Percentiles rank a stretch among this genome's conserved stretches.
Evolutionary conservation across 2,888 invertebrate genomes (phyloP).

Genomic region (Bellardia bayeri): DNA sequence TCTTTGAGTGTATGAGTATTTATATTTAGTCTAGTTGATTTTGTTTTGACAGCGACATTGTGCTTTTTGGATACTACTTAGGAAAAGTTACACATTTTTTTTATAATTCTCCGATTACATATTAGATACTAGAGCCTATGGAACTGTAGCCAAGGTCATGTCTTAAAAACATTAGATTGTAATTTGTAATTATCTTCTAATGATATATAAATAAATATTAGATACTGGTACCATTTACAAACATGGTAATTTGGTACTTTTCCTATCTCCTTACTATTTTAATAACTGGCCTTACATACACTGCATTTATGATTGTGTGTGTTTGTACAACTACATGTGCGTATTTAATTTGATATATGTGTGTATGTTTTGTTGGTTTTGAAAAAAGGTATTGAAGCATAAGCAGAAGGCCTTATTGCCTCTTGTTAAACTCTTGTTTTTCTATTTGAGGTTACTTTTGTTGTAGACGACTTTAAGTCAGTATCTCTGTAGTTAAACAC

Average conservation of each 20-base stretch:
- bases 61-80: too few species aligned
- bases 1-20: too few species aligned
- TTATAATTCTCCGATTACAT: too few species aligned
- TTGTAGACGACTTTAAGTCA: conserved; percentile 33
- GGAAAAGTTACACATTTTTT: too few species aligned
- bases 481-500: neutral
- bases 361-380: conserved; percentile 41
- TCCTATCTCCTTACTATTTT: neutral
- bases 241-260: conserved; percentile 1
- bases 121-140: too few species aligned
- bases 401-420: conserved; percentile 70
- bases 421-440: conserved; percentile 71
- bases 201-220: neutral
- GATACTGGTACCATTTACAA: neutral
- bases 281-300: neutral
- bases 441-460: conserved; percentile 70
- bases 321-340: neutral
- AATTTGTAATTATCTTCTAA: too few species aligned
- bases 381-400: conserved; percentile 70
- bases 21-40: too few species aligned
- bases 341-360: conserved; percentile 1
- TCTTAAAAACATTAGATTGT: too few species aligned
- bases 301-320: conserved; percentile 9
- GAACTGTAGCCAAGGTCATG: too few species aligned
- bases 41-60: too few species aligned